Percentiles rank a stretch among this genome's conserved stretches.
Conservation (phyloP, 2,888 invertebrate genomes). For the Apoda limacodes region DNA sequence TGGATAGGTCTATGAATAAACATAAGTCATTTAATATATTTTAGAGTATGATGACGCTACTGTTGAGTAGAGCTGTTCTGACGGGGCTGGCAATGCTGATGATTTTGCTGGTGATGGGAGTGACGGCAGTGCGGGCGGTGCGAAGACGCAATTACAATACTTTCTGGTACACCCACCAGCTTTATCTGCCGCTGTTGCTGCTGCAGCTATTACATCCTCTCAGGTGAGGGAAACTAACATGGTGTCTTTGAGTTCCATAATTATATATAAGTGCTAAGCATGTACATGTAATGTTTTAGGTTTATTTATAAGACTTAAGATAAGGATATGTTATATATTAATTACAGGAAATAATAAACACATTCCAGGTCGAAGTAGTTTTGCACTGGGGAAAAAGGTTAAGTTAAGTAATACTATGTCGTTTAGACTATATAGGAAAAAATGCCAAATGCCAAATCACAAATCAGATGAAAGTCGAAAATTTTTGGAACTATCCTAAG, state of each 20-base stretch:
- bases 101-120: conserved; percentile 48
- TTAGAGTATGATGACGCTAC: conserved; percentile 46
- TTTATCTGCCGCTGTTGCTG: conserved; percentile 57
- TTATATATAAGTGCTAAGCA: too few relatives aligned
- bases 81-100: conserved; percentile 61
- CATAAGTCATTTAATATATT: conserved; percentile 19
- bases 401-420: too few relatives aligned
- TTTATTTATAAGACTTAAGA: neutral
- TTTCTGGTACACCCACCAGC: conserved; percentile 67
- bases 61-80: conserved; percentile 49
- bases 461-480: too few relatives aligned
- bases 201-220: conserved; percentile 65
- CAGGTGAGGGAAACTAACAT: too few relatives aligned
- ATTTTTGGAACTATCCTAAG: too few relatives aligned
- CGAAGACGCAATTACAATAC: conserved; percentile 56
- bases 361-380: neutral
- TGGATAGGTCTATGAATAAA: too few relatives aligned
- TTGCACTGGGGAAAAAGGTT: neutral
- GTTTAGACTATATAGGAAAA: too few relatives aligned
- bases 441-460: too few relatives aligned
- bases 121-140: conserved; percentile 51
- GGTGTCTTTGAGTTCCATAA: too few relatives aligned
- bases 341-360: too few relatives aligned
- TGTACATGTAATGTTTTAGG: neutral
- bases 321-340: too few relatives aligned